Evolutionary conservation across 2,888 invertebrate genomes (phyloP).

Genomic region (Leucophenga maculata): DNA sequence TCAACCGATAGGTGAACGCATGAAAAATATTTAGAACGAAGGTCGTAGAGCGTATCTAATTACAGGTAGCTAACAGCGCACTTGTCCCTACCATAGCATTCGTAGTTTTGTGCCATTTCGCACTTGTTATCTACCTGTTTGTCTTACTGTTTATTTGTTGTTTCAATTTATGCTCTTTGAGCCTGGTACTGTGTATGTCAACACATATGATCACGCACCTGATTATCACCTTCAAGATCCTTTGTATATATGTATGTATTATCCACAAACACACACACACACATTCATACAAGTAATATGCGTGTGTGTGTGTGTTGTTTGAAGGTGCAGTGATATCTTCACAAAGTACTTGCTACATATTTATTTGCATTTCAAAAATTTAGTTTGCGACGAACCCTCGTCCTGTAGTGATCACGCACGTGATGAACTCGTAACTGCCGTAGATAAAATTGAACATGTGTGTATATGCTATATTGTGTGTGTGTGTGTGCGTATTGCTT

Average conservation of each 20-base stretch:
- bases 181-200: slow-evolving; percentile 37
- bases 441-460: not conserved
- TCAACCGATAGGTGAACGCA: too few species aligned
- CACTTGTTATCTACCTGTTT: slow-evolving; percentile 27
- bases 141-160: slow-evolving; percentile 7
- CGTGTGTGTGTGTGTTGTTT: slow-evolving; percentile 20
- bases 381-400: slow-evolving; percentile 59
- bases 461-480: not conserved
- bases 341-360: slow-evolving; percentile 37
- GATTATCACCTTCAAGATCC: slow-evolving; percentile 57
- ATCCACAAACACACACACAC: slow-evolving; percentile 28
- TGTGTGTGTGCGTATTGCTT: slow-evolving; percentile 10
- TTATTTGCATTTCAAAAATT: slow-evolving; percentile 54
- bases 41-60: too few species aligned
- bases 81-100: slow-evolving; percentile 45
- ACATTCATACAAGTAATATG: slow-evolving; percentile 18
- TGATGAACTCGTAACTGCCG: slow-evolving; percentile 16
- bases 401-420: slow-evolving; percentile 38
- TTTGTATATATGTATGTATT: slow-evolving; percentile 5
- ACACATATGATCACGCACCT: slow-evolving; percentile 62
- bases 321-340: slow-evolving; percentile 40
- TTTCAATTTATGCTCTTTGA: not conserved
- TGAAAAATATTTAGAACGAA: too few species aligned
- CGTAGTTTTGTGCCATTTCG: slow-evolving; percentile 29
- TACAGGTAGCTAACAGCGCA: not conserved